A percentile compares a stretch with the other conserved stretches of the same genome.
These are phyloP conservation scores for Chlorops oryzae DNA, from an alignment of 1,140 invertebrate species.

Conservation along the genomic window DNA sequence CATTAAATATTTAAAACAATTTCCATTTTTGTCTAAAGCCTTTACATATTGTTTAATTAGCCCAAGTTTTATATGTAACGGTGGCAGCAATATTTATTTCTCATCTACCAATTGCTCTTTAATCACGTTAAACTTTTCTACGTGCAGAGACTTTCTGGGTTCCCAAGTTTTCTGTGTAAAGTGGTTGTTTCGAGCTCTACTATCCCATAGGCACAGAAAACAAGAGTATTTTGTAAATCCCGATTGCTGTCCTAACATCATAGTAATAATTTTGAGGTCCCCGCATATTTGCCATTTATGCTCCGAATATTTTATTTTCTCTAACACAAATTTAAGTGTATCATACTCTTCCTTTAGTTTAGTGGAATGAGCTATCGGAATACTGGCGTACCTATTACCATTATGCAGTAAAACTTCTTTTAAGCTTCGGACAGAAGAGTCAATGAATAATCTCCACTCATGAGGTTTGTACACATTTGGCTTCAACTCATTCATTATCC, in stretches of 20 bases:
- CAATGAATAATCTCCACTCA: background rate
- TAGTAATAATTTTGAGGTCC: background rate
- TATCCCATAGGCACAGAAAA: conserved; percentile 3
- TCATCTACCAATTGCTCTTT: background rate
- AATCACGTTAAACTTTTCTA: background rate
- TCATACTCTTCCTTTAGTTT: background rate
- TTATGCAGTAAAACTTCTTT: background rate
- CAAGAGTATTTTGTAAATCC: conserved; percentile 1
- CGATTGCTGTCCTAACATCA: conserved; percentile 1
- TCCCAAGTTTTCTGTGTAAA: background rate
- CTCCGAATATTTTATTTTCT: background rate
- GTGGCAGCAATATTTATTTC: background rate
- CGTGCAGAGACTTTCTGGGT: background rate
- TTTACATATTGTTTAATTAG: too few species aligned
- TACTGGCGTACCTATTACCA: background rate
- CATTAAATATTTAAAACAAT: too few species aligned
- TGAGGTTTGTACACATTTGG: background rate
- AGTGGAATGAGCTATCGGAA: background rate
- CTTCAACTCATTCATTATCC: background rate
- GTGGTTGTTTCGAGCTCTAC: background rate
- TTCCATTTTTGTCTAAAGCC: too few species aligned
- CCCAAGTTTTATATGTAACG: background rate
- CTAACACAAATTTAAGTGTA: background rate
- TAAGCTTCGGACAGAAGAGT: background rate
- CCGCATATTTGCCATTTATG: background rate